Evolutionary conservation across 2,888 invertebrate genomes (phyloP), one percentile per base, ranked within the genome.

Genomic region (Drosophila yooni): DNA sequence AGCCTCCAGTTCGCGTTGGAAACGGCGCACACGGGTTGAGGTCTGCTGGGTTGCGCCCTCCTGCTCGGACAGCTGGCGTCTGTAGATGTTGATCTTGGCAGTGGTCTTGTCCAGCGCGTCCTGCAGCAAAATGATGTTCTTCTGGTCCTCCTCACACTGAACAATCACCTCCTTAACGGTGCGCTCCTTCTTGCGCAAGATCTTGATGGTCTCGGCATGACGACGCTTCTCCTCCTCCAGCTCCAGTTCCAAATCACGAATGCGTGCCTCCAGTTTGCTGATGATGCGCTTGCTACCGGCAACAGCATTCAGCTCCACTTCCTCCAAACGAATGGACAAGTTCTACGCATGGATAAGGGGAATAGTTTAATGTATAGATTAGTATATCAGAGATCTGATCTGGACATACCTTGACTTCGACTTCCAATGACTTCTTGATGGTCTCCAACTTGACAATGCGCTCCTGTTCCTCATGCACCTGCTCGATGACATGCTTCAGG

Each of bases 161-260:
- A 98, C 96, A 94, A 98, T 96, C 81, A 99, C 96, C 94, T 99
- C 99, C 95, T 99, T 99, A 92, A 99, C 96, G 92, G 96, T 96
- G 92, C 98, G 97, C 93, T 99, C 99, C 96, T 99, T 99, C 96
- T 99, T 99, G 94, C 99, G 97, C 92, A 99, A 95, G 93, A 98
- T 98, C 95, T 98, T 98, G 94, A 98, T 97, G 91, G 98, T 98
- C 94, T 99, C 99, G 87, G 98, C 96, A 94, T 99, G 99, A 93
- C 98, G 96, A 93, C 98, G 96, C 95, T 98, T 98, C 94, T 99
- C 99, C 94, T 98, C 99, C 92, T 99, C 99, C 85, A 98, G 94
- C 94, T 98, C 98, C 88, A 98, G 94, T 94, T 99, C 99, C 94
- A 98, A 94, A 92, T 99, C 99, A 92, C 98, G 97, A 91, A 99